Conservation (phyloP, 2,888 invertebrate genomes). For the Salpingus planirostris region DNA sequence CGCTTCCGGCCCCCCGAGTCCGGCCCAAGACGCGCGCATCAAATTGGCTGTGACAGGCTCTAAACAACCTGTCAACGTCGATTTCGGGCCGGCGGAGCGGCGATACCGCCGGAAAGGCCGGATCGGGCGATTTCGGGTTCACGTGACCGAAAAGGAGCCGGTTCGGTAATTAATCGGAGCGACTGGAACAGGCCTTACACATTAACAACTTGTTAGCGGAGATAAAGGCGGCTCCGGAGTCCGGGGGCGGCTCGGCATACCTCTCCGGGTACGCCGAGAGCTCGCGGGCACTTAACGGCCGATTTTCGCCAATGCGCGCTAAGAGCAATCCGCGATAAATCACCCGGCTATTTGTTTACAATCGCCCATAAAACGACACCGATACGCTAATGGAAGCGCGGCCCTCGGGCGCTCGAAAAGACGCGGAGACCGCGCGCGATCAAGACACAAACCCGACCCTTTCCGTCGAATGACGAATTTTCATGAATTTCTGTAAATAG, state of each 20-base stretch:
- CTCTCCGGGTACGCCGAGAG: constrained; percentile 4
- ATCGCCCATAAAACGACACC: not conserved
- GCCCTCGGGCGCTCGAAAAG: no score
- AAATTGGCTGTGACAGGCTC: no score
- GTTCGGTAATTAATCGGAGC: constrained; percentile 35
- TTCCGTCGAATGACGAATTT: no score
- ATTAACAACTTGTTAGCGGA: constrained; percentile 34
- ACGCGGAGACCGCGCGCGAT: no score
- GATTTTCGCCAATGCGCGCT: constrained; percentile 2
- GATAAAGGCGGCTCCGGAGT: constrained; percentile 23
- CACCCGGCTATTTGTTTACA: constrained; percentile 3
- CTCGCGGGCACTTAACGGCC: not conserved
- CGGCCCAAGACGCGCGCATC: no score
- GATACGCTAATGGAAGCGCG: not conserved
- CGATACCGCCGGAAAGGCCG: no score
- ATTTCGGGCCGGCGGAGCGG: no score
- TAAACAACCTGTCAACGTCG: no score
- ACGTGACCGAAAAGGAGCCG: constrained; percentile 15
- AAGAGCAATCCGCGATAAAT: not conserved
- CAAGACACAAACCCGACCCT: no score
- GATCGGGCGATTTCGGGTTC: not conserved
- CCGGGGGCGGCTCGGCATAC: constrained; percentile 20
- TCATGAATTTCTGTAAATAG: no score
- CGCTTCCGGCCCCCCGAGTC: no score
- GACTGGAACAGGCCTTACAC: constrained; percentile 36